Evolutionary conservation across 2,888 invertebrate genomes (phyloP), one percentile per base, ranked within the genome.

Genomic region (Leuctra nigra): DNA sequence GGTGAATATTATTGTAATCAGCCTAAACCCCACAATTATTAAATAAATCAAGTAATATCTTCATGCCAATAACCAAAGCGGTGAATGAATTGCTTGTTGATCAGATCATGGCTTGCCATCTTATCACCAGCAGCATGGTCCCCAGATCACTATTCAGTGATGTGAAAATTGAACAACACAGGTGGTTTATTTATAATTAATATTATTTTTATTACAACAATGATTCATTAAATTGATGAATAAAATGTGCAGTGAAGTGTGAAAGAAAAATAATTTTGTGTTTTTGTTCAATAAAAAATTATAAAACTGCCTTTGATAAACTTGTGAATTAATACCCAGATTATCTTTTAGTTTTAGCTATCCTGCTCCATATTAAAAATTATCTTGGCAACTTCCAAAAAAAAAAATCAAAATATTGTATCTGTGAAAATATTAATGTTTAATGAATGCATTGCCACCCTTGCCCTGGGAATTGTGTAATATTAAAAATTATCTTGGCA

Each of bases 161-260:
- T n/a, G n/a, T n/a, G n/a, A n/a, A n/a, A n/a, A n/a, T n/a, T n/a
- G n/a, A n/a, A 50, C 33, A 23, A 23, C 29, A 7, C 33, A 38
- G 25, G 25, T 54, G 41, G 33, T 50, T 56, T 53, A 53, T 56
- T 58, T 55, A 55, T 53, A 52, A 57, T 59, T 57, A 53, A 52
- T 57, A 44, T 59, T 57, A 57, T 57, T 59, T 58, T 59, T 57
- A 54, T 59, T 57, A 59, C 52, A 55, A 36, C 55, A 50, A 59
- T 59, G 56, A 57, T 57, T 48, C 39, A 48, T 35, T n/a, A n/a
- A 48, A 44, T 48, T 55, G 23, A 22, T 39, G 23, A 53, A 48
- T 39, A 36, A 50, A 20, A 54, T 52, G 57, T 55, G 55, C 50
- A 48, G 41, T 59, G 57, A 57, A 54, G 54, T 48, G 55, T 55